Evolutionary conservation across 2,113 vertebrate species (phyloP).

Genomic region (Callaeas wilsoni): DNA sequence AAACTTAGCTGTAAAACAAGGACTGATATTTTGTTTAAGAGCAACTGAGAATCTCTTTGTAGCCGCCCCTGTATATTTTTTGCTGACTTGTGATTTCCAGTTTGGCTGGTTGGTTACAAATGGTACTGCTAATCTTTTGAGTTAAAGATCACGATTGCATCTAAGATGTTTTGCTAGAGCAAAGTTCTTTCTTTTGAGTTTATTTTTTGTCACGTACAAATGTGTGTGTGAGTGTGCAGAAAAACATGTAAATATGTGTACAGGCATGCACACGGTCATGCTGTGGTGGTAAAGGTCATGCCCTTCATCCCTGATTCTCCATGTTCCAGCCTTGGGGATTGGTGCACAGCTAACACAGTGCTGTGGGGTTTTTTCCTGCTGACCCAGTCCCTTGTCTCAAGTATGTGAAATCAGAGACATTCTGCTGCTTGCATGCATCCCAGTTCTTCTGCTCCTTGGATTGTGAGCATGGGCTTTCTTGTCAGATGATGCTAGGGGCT

Average conservation of each 20-base stretch:
- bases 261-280: accelerated
- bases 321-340: not conserved
- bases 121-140: not conserved
- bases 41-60: not conserved
- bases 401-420: not conserved
- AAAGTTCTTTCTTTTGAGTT: not conserved
- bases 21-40: not conserved
- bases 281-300: not conserved
- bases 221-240: not conserved
- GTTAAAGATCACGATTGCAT: not conserved
- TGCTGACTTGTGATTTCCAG: not conserved
- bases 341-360: not conserved
- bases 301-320: not conserved
- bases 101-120: not conserved
- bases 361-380: not conserved
- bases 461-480: not conserved
- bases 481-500: accelerated
- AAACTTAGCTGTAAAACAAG: not conserved
- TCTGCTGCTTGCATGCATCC: not conserved
- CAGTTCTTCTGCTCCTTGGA: not conserved
- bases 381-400: not conserved
- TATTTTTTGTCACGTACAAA: not conserved
- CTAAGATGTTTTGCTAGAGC: not conserved
- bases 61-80: not conserved
- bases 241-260: not conserved